Evolutionary conservation across 2,888 invertebrate species (phyloP), one percentile per base, ranked within the genome.

Genomic region (Drosophila ezoana): DNA sequence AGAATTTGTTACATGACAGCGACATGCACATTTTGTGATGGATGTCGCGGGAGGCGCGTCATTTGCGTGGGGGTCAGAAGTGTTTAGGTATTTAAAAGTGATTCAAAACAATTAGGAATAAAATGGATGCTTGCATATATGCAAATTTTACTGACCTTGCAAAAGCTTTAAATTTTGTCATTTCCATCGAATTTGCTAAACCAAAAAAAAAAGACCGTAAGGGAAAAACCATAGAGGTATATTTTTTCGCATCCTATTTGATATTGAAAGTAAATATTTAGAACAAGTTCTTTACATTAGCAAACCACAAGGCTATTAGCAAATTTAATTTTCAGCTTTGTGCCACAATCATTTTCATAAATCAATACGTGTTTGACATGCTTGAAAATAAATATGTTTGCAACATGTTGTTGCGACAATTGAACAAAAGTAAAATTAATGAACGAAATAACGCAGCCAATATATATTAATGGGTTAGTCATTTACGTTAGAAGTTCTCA

Each of bases 51-150:
- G 41, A 43, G 71, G 49, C 53, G 51, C 37, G 51, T 48, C 49
- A 49, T 38, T 57, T 56, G 69, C 40, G 78, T 74, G 76, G 56
- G 74, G 23, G 53, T 41, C 52, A 38, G 45, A 64, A 59, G 60
- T 71, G 53, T 65, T 44, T 47, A n/a, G 16, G 43, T 37, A 49
- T 44, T 49, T 70, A 16, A 58, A 59, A 63, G 79, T 81, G 81
- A 81, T 78, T 81, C 81, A 81, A 76, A 70, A 63, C 67, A 81
- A 79, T 81, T 79, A 72, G 51, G 48, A 41, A 13, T 53, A 72
- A 81, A 57, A 59, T 62, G 43, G 5, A 59, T 49, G 49, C 28
- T 44, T 62, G 58, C 47, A 41, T 28, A 38, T 33, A 59, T 51
- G 51, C 51, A 58, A 62, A 63, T 69, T 66, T 45, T 11, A 43